These are phyloP conservation scores for Hecatera dysodea DNA, from an alignment of 2,888 invertebrate species.

Conservation along the genomic window DNA sequence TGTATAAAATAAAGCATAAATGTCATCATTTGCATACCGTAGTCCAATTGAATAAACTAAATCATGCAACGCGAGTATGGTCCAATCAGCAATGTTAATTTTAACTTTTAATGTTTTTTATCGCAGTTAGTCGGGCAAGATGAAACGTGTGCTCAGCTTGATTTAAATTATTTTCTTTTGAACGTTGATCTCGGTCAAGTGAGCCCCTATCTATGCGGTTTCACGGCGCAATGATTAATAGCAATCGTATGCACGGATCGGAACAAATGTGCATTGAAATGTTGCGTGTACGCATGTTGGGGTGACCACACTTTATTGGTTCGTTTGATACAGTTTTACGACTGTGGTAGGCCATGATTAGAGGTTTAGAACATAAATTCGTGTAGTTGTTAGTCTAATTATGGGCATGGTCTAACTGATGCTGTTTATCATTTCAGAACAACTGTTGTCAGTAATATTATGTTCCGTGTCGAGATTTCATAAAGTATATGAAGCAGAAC, in stretches of 20 bases:
- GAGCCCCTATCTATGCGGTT: slow-evolving; percentile 64
- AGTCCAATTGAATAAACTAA: slow-evolving; percentile 46
- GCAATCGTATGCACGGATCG: slow-evolving; percentile 67
- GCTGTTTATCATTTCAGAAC: slow-evolving; percentile 10
- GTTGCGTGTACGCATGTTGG: slow-evolving; percentile 61
- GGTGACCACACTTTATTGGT: slow-evolving; percentile 56
- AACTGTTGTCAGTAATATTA: slow-evolving; percentile 4
- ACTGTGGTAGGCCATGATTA: slow-evolving; percentile 46
- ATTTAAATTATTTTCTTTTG: slow-evolving; percentile 72
- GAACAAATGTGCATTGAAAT: slow-evolving; percentile 65
- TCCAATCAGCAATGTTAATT: slow-evolving; percentile 68
- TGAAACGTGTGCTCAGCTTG: slow-evolving; percentile 60
- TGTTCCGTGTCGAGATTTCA: background rate
- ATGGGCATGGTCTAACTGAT: slow-evolving; percentile 5
- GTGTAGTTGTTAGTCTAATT: slow-evolving; percentile 12
- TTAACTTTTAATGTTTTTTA: slow-evolving; percentile 57
- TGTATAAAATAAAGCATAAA: slow-evolving; percentile 39
- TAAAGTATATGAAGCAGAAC: background rate
- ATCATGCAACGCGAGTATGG: slow-evolving; percentile 38
- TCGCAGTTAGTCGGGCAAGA: slow-evolving; percentile 57
- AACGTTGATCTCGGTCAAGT: slow-evolving; percentile 77
- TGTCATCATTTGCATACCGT: slow-evolving; percentile 42
- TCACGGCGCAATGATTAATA: slow-evolving; percentile 71
- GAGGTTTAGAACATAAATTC: slow-evolving; percentile 23
- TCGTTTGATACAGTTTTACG: slow-evolving; percentile 47